Base-by-base conservation (phyloP, 2,888 invertebrate species). In the Drosophila aldrichi region DNA sequence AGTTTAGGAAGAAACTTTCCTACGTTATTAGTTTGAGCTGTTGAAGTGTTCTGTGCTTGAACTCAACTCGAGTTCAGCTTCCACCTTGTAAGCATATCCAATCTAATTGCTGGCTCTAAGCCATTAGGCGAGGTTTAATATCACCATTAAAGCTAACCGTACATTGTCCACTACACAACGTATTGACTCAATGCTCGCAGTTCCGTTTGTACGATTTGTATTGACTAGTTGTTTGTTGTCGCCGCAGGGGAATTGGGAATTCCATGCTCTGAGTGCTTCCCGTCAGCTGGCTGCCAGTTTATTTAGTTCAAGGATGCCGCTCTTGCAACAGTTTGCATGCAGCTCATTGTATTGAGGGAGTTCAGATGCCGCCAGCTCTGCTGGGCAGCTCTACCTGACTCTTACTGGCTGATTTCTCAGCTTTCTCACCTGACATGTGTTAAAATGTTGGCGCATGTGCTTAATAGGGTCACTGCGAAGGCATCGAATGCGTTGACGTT, bases 1-100 rank as follows among this genome's bases (percentile, higher is more conserved):
- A 61, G 63, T 48, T 70, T 49, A 56, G 25, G 48, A 54, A 46
- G 41, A 66, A 62, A 51, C 56, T 10, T 58, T 77, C 73, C 68
- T 66, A 46, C 76, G 41, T 68, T 63, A 81, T 71, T 82, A 87
- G 57, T 51, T 57, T 44, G 41, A 73, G 44, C 49, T 36, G 48
- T 25, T 9, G n/a, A 71, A 55, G n/a, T 32, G 32, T 38, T 32
- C 22, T 41, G 12, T 20, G 52, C n/a, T 18, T 56, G 36, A 62
- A 25, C 38, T 46, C 25, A 25, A 40, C 38, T 8, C 32, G 22
- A 22, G 7, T 14, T n/a, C 7, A 32, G 14, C 10, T 36, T 10
- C 22, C 29, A 43, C 54, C 66, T 38, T 22, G 22, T 16, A 16
- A 44, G 20, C n/a, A 14, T 22, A 22, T 10, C 43, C n/a, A 10